Percentiles rank a stretch among this genome's conserved stretches.
Evolutionary conservation across 1,140 invertebrate genomes (phyloP).

Genomic region (Dendrolimus kikuchii): DNA sequence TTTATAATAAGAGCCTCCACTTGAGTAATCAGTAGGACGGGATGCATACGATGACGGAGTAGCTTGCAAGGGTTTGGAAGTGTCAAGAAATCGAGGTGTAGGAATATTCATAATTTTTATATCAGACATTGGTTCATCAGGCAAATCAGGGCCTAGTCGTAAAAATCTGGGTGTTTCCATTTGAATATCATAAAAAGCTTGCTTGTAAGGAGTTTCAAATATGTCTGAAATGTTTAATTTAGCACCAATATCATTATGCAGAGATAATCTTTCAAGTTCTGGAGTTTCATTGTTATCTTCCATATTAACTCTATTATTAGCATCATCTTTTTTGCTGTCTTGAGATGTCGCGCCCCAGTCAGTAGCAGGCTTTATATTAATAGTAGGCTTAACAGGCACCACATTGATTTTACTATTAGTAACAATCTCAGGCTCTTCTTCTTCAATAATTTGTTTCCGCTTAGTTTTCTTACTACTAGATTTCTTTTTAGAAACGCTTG

Average conservation of each 20-base stretch:
- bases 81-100: slow-evolving; percentile 55
- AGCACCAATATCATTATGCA: slow-evolving; percentile 54
- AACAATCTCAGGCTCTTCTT: slow-evolving; percentile 10
- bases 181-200: slow-evolving; percentile 62
- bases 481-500: slow-evolving; percentile 8
- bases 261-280: slow-evolving; percentile 42
- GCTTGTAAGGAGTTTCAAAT: slow-evolving; percentile 61
- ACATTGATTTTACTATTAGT: slow-evolving; percentile 4
- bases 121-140: slow-evolving; percentile 57
- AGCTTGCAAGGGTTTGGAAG: slow-evolving; percentile 37
- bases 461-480: slow-evolving; percentile 28
- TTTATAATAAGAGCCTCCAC: slow-evolving; percentile 65
- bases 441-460: slow-evolving; percentile 22
- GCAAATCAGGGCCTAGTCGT: slow-evolving; percentile 35
- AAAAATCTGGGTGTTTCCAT: slow-evolving; percentile 63
- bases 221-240: slow-evolving; percentile 60
- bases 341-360: background rate
- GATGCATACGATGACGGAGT: slow-evolving; percentile 58
- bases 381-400: slow-evolving; percentile 30
- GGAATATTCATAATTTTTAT: slow-evolving; percentile 64
- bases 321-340: slow-evolving; percentile 15
- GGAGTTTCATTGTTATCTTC: slow-evolving; percentile 42
- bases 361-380: slow-evolving; percentile 32
- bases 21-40: slow-evolving; percentile 60
- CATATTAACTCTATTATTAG: slow-evolving; percentile 30